Base-by-base conservation (phyloP, 2,113 vertebrate genomes). In the Syrrhaptes paradoxus region DNA sequence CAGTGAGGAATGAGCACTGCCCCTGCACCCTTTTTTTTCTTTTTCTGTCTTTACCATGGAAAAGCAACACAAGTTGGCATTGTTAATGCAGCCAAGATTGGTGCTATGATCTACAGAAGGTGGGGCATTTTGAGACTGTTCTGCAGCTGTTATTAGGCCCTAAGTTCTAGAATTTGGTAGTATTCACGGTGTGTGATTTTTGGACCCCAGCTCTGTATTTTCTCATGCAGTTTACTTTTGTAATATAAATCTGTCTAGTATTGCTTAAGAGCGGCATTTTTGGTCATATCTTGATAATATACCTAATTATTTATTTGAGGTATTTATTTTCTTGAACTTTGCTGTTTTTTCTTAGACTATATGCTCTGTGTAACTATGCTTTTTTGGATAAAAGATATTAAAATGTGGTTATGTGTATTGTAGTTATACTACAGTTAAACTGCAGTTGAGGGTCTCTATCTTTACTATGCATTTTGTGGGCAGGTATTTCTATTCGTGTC, bases 401-500 rank as follows among this genome's bases (percentile, higher is more conserved):
- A n/a, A n/a, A n/a, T n/a, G n/a, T n/a, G n/a, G 4, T 46, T 36
- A 13, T 4, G 1, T 1, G 0, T 71, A 5, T 17, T 45, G 49
- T 49, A 66, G 21, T 55, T 72, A 29, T 2, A 8, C 20, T 73
- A 6, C 31, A 41, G 41, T 55, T 72, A 26, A 1, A 8, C 20
- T 73, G 5, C 31, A 36, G 41, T 7, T 66, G 51, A 85, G 28
- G 26, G 34, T 89, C 55, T 65, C 22, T 36, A 2, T 67, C 29
- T 46, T 70, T n/a, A 2, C 43, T 67, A 3, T 71, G 22, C 14
- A 43, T 22, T 80, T 80, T 52, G 29, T 52, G 51, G 67, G 36
- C 46, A 89, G 28, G 20, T 89, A 6, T 85, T 93, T 84, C 34
- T 91, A 0, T 81, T 91, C 36, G 9, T 74, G 13, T 66, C 10